phyloP scores from a whole-genome alignment of 2,113 vertebrate genomes.

The Carassius gibelio region DNA sequence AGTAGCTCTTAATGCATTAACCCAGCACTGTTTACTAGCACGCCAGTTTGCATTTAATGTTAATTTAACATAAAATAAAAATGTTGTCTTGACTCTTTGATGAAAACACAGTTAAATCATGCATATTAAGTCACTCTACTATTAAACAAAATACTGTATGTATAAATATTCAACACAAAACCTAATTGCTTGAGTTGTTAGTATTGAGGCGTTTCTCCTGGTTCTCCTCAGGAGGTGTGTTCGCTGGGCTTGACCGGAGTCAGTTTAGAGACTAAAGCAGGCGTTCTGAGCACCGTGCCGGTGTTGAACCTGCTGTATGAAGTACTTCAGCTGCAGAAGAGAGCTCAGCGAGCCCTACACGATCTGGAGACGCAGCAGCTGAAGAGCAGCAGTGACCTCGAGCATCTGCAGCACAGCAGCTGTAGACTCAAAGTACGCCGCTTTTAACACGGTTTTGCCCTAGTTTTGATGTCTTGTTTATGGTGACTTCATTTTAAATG shows the following conservation, averaged over 20 bases:
- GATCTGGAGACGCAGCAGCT: constrained; percentile 87
- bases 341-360: constrained; percentile 81
- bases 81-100: neutral
- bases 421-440: constrained; percentile 84
- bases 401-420: constrained; percentile 88
- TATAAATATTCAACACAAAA: too few relatives aligned
- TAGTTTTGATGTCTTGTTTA: too few relatives aligned
- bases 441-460: too few relatives aligned
- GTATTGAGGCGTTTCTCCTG: neutral
- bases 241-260: constrained; percentile 85
- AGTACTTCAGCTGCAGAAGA: constrained; percentile 84
- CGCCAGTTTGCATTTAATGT: too few relatives aligned
- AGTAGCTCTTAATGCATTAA: too few relatives aligned
- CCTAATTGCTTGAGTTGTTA: neutral
- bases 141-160: neutral
- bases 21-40: too few relatives aligned
- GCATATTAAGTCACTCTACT: neutral
- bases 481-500: too few relatives aligned
- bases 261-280: constrained; percentile 72
- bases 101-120: neutral
- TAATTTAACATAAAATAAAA: too few relatives aligned
- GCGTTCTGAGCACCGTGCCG: constrained; percentile 76
- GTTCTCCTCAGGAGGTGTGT: constrained; percentile 81
- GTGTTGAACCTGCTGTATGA: constrained; percentile 89
- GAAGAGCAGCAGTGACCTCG: constrained; percentile 86